phyloP scores from a whole-genome alignment of 2,888 invertebrate genomes.

The Notodonta ziczac region DNA sequence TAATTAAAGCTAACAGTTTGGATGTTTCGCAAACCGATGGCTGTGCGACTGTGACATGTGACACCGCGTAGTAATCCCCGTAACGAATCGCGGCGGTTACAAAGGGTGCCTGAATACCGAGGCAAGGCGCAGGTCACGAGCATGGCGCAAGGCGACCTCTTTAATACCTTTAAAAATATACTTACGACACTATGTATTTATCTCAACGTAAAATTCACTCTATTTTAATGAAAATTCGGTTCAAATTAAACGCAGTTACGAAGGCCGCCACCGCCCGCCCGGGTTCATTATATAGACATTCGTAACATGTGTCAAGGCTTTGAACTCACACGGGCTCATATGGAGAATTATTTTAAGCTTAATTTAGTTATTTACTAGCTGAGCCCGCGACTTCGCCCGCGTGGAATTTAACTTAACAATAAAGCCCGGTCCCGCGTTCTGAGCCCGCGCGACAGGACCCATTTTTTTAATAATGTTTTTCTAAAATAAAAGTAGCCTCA shows the following conservation, averaged over 20 bases:
- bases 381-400: too few relatives aligned
- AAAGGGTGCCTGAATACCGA: conserved; percentile 50
- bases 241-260: conserved; percentile 27
- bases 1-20: conserved; percentile 28
- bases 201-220: conserved; percentile 18
- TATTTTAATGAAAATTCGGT: conserved; percentile 39
- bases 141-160: conserved; percentile 48
- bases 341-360: conserved; percentile 15
- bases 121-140: conserved; percentile 49
- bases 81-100: conserved; percentile 50
- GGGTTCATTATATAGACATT: conserved; percentile 19
- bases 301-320: conserved; percentile 36
- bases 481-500: too few relatives aligned
- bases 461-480: too few relatives aligned
- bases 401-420: too few relatives aligned
- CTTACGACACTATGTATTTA: conserved; percentile 39
- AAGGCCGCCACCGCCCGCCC: conserved; percentile 30
- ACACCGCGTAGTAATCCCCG: conserved; percentile 49
- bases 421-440: too few relatives aligned
- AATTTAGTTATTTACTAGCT: conserved; percentile 5
- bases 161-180: conserved; percentile 43
- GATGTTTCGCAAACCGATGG: conserved; percentile 35
- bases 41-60: conserved; percentile 29
- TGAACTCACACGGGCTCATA: conserved; percentile 18
- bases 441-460: too few relatives aligned